Base-by-base conservation (phyloP, 2,888 invertebrate genomes). In the Ichneumoninae sp. region DNA sequence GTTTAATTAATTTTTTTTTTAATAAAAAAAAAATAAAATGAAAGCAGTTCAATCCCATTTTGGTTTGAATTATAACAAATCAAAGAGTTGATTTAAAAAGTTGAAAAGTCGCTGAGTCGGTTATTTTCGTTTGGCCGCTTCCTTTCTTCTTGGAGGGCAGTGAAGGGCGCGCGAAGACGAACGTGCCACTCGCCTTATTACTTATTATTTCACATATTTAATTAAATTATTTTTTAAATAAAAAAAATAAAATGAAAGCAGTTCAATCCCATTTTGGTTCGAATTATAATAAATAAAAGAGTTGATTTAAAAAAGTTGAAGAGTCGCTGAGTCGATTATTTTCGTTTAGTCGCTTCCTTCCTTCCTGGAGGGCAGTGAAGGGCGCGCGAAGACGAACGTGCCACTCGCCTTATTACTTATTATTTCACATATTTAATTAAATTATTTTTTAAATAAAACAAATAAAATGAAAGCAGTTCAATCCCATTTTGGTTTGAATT, bases 71-170 rank as follows among this genome's bases (percentile, higher is more conserved):
- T 36, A 36, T 36, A 36, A 36, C 1, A 36, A 36, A 36, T 7
- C 22, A 44, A 68, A 19, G 10, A 44, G 13, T 16, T 1, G 3
- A n/a, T n/a, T 16, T 7, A 69, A 50, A 13, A 50, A 30, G 26
- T 47, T 44, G 4, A 60, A 26, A 13, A 3, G n/a, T 22, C 44
- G 66, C n/a, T 19, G 22, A 40, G n/a, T 36, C n/a, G 69, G 60
- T 33, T 60, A 26, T 16, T 60, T 60, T 60, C 6, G 16, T 16
- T 33, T 85, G 79, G 79, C 74, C 81, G 81, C 79, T 87, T 85
- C 85, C 86, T 88, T 88, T 85, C 86, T 86, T 22, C 22, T 1
- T 22, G 86, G 79, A 85, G 87, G 79, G 75, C 81, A 71, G 83
- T 79, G 81, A 79, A 80, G 68, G 52, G 65, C 70, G 70, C 70